phyloP scores from a whole-genome alignment of 53 echinoderm and acorn worm genomes.

The Pentamera pediparva region DNA sequence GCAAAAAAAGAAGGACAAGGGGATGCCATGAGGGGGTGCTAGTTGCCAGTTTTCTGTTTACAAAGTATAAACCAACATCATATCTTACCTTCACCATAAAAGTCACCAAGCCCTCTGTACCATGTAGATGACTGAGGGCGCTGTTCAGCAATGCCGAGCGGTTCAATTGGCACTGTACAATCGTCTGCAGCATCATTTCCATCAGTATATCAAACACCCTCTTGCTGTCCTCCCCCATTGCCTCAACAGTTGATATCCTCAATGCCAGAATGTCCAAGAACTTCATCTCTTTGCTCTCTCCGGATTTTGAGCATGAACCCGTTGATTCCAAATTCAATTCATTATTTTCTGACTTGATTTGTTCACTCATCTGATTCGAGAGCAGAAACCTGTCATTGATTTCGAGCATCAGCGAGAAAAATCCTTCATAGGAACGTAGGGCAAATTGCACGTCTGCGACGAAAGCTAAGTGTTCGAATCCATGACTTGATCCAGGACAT shows the following conservation, averaged over 20 bases:
- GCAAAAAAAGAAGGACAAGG: too few relatives aligned
- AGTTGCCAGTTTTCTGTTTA: too few relatives aligned
- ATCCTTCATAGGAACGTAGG: neutral
- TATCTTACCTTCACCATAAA: neutral
- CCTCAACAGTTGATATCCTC: neutral
- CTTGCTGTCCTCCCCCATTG: neutral
- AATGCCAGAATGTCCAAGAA: neutral
- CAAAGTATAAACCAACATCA: too few relatives aligned
- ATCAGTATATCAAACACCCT: neutral
- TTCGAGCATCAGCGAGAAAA: neutral
- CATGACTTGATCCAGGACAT: too few relatives aligned
- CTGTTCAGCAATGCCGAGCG: neutral
- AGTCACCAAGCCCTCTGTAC: neutral
- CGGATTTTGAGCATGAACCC: too few relatives aligned
- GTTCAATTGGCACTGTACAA: constrained; percentile 1
- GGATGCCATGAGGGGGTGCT: too few relatives aligned
- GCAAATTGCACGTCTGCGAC: neutral
- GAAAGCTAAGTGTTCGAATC: neutral
- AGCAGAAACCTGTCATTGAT: neutral
- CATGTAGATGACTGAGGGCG: neutral
- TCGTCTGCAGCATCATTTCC: neutral
- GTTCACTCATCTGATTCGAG: too few relatives aligned
- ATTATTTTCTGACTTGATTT: too few relatives aligned
- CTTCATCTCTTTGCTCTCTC: too few relatives aligned
- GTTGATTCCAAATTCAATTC: too few relatives aligned